Percentiles rank a stretch among this genome's conserved stretches.
Conservation (phyloP, 1,140 invertebrate genomes). For the Eurosta solidaginis region DNA sequence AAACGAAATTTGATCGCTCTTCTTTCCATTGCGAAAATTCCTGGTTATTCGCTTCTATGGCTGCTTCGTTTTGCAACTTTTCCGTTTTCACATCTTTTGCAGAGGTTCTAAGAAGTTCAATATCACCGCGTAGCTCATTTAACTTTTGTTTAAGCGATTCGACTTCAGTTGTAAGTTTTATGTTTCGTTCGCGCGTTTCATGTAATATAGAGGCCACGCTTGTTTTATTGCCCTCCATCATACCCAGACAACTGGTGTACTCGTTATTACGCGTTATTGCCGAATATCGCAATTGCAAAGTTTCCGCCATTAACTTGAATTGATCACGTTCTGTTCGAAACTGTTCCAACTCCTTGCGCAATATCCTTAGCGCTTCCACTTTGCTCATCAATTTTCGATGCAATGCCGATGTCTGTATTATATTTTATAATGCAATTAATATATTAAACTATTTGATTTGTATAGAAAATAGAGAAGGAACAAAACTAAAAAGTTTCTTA, state of each 20-base stretch:
- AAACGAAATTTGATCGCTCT: constrained; percentile 71
- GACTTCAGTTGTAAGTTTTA: constrained; percentile 70
- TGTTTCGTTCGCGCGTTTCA: constrained; percentile 70
- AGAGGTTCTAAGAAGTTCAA: constrained; percentile 61
- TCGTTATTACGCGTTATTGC: constrained; percentile 60
- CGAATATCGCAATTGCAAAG: constrained; percentile 70
- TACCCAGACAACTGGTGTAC: constrained; percentile 33
- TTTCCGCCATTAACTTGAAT: constrained; percentile 81
- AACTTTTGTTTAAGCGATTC: constrained; percentile 73
- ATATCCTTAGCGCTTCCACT: constrained; percentile 75
- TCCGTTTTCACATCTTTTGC: constrained; percentile 30
- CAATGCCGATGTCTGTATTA: constrained; percentile 63
- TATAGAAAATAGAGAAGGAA: neutral
- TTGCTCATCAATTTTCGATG: constrained; percentile 79
- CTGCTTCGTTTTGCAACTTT: neutral
- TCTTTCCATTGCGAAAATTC: constrained; percentile 59
- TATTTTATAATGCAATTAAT: neutral
- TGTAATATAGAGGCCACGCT: constrained; percentile 60
- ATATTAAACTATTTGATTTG: neutral
- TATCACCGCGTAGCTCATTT: constrained; percentile 73
- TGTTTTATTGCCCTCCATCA: constrained; percentile 46
- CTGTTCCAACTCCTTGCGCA: constrained; percentile 78
- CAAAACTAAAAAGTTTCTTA: neutral
- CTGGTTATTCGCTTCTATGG: constrained; percentile 43
- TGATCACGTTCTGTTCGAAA: constrained; percentile 79